Evolutionary conservation across 2,888 invertebrate species (phyloP), one percentile per base, ranked within the genome.

Genomic region (Polyommatus iphigenia): DNA sequence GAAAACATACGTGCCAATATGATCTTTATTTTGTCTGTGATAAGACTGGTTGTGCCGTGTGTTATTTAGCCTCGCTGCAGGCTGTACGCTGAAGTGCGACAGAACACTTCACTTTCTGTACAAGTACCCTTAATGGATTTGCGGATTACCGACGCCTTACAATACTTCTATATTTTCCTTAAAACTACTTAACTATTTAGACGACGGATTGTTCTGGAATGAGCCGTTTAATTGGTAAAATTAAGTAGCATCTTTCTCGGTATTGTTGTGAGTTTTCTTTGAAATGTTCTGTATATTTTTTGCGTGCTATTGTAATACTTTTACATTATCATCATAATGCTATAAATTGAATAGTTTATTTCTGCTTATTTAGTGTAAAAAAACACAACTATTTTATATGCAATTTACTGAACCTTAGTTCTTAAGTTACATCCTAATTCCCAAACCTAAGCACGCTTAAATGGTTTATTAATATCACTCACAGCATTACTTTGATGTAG

Each of bases 91-190:
- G 78, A 57, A 78, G 79, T 78, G 79, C 78, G 80, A 82, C 81
- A 81, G 78, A 76, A 79, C 79, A 81, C 79, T 82, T 82, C 80
- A 82, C 81, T 82, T 81, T 81, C 80, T 79, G 80, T 81, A 82
- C 83, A 83, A 80, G 84, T 81, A 81, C 79, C 79, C 78, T 78
- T 82, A 84, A 83, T 84, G 82, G 81, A 81, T 82, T 80, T 80
- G 79, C 80, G 81, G 79, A 80, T 79, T 80, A 80, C 79, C 78
- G 77, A 78, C 79, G 72, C 32, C 54, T 75, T 75, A 54, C 75
- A 54, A 75, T 54, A 75, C 75, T 75, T 75, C 7, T 75, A 75
- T 75, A 75, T 75, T 75, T 54, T 75, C 54, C 29, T 75, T 54
- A 29, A 75, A 75, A 75, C 75, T 75, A 75, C 50, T 75, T 67